Conservation (phyloP, 2,113 vertebrate genomes). For the Eretmochelys imbricata region DNA sequence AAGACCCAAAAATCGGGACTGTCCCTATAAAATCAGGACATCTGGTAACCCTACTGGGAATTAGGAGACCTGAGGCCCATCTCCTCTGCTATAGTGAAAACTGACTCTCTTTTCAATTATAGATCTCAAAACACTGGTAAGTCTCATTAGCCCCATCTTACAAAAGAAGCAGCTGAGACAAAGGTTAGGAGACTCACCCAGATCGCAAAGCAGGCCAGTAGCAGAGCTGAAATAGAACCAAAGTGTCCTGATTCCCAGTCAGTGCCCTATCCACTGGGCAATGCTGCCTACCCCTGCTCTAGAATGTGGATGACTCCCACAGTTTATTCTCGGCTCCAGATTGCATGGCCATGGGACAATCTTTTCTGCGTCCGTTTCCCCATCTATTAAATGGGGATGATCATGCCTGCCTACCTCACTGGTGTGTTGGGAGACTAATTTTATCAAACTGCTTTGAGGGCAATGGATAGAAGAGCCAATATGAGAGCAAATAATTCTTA, state of each 20-base stretch:
- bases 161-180: neutral
- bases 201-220: rapidly evolving
- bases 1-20: too few species aligned
- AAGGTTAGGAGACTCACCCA: neutral
- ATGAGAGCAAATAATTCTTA: neutral
- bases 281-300: neutral
- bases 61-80: neutral
- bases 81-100: neutral
- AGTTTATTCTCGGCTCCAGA: neutral
- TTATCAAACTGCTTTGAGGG: neutral
- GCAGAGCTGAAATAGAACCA: neutral
- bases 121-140: neutral
- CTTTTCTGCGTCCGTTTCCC: neutral
- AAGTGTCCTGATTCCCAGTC: neutral
- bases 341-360: rapidly evolving
- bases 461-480: neutral
- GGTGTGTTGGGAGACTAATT: neutral
- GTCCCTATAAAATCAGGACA: too few species aligned
- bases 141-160: neutral
- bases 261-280: neutral
- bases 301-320: neutral
- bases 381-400: neutral
- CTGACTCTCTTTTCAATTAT: neutral
- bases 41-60: neutral
- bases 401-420: neutral